Evolutionary conservation across 2,888 invertebrate species (phyloP).

Genomic region (Netelia fuscicornis): DNA sequence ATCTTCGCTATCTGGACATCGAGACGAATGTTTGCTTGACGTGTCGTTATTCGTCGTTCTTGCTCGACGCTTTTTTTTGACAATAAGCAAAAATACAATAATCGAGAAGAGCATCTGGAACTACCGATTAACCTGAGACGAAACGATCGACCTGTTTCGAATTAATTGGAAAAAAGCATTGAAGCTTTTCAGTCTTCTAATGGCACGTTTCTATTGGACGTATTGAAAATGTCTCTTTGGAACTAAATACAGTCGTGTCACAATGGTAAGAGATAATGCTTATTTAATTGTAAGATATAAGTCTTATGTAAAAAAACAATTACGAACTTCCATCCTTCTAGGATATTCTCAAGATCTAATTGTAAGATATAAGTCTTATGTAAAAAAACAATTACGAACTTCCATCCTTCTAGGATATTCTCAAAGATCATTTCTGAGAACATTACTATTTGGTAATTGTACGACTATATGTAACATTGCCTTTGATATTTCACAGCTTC

Average conservation of each 20-base stretch:
- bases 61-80: conserved; percentile 24
- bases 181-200: not conserved
- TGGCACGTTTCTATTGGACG: not conserved
- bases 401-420: conserved; percentile 29
- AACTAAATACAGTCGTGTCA: conserved; percentile 1
- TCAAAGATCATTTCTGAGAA: conserved; percentile 19
- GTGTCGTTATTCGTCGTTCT: conserved; percentile 7
- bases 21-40: not conserved
- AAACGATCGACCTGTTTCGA: too few species aligned
- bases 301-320: conserved; percentile 14
- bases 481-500: conserved; percentile 73
- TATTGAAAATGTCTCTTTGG: conserved; percentile 24
- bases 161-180: conserved; percentile 16
- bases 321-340: conserved; percentile 30
- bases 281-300: not conserved
- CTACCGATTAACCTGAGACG: too few species aligned
- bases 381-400: conserved; percentile 35
- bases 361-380: not conserved
- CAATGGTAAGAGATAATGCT: conserved; percentile 6
- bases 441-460: conserved; percentile 13
- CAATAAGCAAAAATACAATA: conserved; percentile 42
- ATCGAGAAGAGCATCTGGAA: too few species aligned
- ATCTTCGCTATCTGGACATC: not conserved
- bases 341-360: conserved; percentile 27
- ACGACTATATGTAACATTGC: not conserved